phyloP scores from a whole-genome alignment of 2,113 vertebrate species.

The Heptranchias perlo region DNA sequence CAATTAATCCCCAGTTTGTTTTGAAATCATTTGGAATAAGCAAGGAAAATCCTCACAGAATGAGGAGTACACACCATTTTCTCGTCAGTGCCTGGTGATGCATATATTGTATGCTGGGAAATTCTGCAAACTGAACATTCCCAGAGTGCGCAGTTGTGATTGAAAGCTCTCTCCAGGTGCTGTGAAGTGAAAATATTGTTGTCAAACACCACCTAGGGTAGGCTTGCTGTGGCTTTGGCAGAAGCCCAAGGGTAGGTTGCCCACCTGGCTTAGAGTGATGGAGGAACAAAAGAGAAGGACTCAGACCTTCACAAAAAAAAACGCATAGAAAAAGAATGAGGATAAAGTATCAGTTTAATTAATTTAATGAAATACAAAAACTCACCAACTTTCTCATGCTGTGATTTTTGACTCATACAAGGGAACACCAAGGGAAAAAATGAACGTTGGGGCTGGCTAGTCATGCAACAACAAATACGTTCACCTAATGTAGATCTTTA shows the following conservation, averaged over 20 bases:
- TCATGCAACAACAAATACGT: neutral
- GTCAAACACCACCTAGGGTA: neutral
- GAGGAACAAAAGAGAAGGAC: neutral
- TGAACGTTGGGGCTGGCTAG: neutral
- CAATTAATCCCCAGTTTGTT: conserved; percentile 7
- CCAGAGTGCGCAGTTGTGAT: neutral
- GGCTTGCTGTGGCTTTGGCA: neutral
- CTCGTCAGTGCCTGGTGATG: neutral
- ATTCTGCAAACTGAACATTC: neutral
- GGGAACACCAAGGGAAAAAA: too few species aligned
- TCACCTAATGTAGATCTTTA: neutral
- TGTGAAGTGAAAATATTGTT: neutral
- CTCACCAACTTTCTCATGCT: neutral
- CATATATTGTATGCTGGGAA: neutral
- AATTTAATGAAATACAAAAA: neutral
- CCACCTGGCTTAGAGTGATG: neutral
- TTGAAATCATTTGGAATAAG: neutral
- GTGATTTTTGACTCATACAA: neutral
- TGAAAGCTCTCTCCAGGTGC: neutral
- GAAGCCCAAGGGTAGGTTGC: neutral
- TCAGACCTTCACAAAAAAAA: neutral
- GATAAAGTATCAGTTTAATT: neutral
- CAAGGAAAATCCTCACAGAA: neutral
- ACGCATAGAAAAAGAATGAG: neutral
- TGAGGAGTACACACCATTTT: neutral